phyloP scores from a whole-genome alignment of 2,113 vertebrate species.

The Carassius auratus region DNA sequence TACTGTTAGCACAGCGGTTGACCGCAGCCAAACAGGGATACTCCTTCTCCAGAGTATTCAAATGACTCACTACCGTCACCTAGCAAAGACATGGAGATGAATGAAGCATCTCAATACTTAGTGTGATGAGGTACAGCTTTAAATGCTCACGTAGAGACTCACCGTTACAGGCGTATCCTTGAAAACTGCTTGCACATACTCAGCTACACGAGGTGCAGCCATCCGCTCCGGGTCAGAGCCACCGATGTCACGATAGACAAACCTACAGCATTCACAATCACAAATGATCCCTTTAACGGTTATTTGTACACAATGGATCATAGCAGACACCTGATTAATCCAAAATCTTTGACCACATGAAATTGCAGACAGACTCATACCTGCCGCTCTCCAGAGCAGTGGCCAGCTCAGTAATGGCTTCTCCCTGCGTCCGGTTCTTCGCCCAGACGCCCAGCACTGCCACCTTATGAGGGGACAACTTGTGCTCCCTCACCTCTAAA shows the following conservation, averaged over 20 bases:
- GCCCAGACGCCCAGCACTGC: constrained; percentile 77
- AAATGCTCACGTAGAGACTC: background rate
- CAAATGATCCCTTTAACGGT: background rate
- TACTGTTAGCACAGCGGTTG: constrained; percentile 81
- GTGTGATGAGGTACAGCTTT: background rate
- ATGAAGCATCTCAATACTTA: background rate
- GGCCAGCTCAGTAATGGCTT: constrained; percentile 64
- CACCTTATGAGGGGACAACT: constrained; percentile 67
- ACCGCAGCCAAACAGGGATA: constrained; percentile 82
- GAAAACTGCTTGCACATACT: constrained; percentile 75
- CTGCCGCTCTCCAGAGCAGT: constrained; percentile 77
- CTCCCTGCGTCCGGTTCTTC: constrained; percentile 58
- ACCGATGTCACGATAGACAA: constrained; percentile 79
- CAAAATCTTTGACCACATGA: too few species aligned
- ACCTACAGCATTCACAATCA: constrained; percentile 43
- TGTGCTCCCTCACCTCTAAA: constrained; percentile 76
- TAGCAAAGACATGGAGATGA: constrained; percentile 49
- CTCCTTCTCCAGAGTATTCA: constrained; percentile 70
- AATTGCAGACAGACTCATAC: constrained; percentile 54
- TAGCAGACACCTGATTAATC: too few species aligned
- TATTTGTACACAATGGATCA: background rate
- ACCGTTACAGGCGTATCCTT: constrained; percentile 74
- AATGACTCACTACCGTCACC: constrained; percentile 73
- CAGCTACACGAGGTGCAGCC: constrained; percentile 76
- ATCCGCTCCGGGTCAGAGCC: constrained; percentile 83